Conservation (phyloP, 2,113 vertebrate species). For the human (Homo sapiens) region GRCh38 chrX:119856001-119856500, state of each 20-base stretch:
- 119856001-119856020: no score
- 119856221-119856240: not conserved
- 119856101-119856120: not conserved
- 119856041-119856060: not conserved
- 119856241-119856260: not conserved
- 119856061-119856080: not conserved
- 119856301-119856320: not conserved
- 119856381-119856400: not conserved
- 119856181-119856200: not conserved
- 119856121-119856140: not conserved
- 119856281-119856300: not conserved
- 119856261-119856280: not conserved
- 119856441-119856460: not conserved
- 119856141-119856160: not conserved
- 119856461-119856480: no score
- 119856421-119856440: not conserved
- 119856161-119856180: not conserved
- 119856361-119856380: not conserved
- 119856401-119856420: not conserved
- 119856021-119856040: no score
- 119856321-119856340: not conserved
- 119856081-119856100: not conserved
- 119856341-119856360: not conserved
- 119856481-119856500: not conserved
- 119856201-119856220: not conserved